Base-by-base conservation (phyloP, 2,888 invertebrate genomes). In the Noctua pronuba region DNA sequence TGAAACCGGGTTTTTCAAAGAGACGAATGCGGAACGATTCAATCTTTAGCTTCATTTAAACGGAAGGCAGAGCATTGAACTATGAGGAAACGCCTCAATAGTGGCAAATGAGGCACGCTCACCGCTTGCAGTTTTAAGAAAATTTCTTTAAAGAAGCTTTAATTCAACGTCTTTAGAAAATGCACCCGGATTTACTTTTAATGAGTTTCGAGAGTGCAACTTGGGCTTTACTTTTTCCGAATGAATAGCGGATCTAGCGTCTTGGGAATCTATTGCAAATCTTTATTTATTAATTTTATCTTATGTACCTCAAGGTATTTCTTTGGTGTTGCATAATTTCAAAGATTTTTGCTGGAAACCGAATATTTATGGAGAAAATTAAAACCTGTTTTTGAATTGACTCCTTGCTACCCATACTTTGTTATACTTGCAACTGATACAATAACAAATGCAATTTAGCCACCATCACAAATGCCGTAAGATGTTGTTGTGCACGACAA, bases 131-230 rank as follows among this genome's bases (percentile, higher is more conserved):
- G 94, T 94, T 95, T 95, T 94, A 95, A 95, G 95, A 92, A 95
- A 92, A 94, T 94, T 94, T 94, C 94, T 94, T 94, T 93, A 94
- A 93, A 93, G 94, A 94, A 94, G 93, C 93, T 92, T 95, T 95
- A 95, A 96, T 95, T 95, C 95, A 94, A 88, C 95, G 95, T 95
- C 96, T 96, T 95, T 95, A 93, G 95, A 96, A 96, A 96, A 95
- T 95, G 95, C 96, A 93, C 90, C 93, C 92, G 94, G 95, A 96
- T 96, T 96, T 95, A 95, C 95, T 96, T 96, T 96, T 96, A 96
- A 96, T 96, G 96, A 96, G 95, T 96, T 96, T 94, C 92, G 93
- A 94, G 94, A 93, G 94, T 93, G 92, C 94, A 94, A 95, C 93
- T 95, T 93, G 94, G 92, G 95, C 93, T 94, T 95, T 95, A 94